Conservation (phyloP, 1,140 invertebrate genomes). For the Leptopilina clavipes region DNA sequence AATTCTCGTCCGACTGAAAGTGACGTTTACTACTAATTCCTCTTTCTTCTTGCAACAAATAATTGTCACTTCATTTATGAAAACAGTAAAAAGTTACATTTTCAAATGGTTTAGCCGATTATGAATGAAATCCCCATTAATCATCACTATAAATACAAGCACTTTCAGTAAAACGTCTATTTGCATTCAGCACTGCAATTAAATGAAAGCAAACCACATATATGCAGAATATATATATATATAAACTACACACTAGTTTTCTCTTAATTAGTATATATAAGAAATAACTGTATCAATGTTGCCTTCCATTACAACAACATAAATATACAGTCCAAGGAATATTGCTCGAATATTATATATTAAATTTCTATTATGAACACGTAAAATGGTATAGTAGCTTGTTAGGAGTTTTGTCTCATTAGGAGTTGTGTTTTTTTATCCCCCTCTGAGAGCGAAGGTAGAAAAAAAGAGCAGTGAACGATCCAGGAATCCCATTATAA, state of each 20-base stretch:
- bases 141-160: too few relatives aligned
- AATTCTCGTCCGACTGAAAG: too few relatives aligned
- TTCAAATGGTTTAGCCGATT: too few relatives aligned
- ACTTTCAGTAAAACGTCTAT: conserved; percentile 14
- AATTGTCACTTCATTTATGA: too few relatives aligned
- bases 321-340: too few relatives aligned
- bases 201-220: conserved; percentile 9
- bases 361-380: background rate
- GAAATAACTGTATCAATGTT: conserved; percentile 6
- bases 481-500: conserved; percentile 12
- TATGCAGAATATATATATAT: background rate
- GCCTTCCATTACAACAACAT: background rate
- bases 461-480: background rate
- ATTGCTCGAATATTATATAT: background rate
- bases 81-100: too few relatives aligned
- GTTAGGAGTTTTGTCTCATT: conserved; percentile 22
- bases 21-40: too few relatives aligned
- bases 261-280: background rate
- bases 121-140: too few relatives aligned
- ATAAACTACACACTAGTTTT: too few relatives aligned
- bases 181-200: background rate
- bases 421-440: background rate
- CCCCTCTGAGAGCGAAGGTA: too few relatives aligned
- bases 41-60: too few relatives aligned
- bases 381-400: background rate